phyloP scores from a whole-genome alignment of 2,888 invertebrate genomes.

The Caenorhabditis sp. region DNA sequence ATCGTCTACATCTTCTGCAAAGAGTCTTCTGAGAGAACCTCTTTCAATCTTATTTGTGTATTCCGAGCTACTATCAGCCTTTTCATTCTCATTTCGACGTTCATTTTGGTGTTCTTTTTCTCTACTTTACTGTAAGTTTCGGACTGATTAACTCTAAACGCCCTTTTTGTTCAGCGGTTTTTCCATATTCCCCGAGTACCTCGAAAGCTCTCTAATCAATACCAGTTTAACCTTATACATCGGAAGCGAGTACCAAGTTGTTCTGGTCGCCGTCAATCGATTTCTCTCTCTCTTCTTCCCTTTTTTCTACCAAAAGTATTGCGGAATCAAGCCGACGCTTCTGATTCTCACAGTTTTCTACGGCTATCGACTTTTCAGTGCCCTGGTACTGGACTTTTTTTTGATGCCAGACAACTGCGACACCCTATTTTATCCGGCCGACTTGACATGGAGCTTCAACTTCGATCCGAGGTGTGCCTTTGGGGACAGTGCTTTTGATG shows the following conservation, averaged over 20 bases:
- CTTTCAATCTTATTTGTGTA: slow-evolving; percentile 33
- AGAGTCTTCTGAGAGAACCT: slow-evolving; percentile 1
- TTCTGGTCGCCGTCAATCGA: slow-evolving; percentile 5
- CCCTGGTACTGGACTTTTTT: background rate
- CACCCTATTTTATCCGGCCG: background rate
- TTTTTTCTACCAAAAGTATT: background rate
- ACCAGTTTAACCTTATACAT: slow-evolving; percentile 6
- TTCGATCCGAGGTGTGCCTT: background rate
- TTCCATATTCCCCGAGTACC: background rate
- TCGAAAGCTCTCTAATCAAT: slow-evolving; percentile 1
- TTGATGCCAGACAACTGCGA: background rate
- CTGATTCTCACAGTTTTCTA: background rate
- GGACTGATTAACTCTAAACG: background rate
- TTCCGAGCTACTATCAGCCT: slow-evolving; percentile 5
- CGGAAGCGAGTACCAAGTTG: background rate
- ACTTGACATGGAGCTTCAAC: background rate
- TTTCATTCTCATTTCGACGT: background rate
- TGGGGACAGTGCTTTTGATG: background rate
- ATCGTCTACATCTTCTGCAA: slow-evolving; percentile 14
- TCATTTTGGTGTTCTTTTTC: background rate
- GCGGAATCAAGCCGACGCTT: background rate
- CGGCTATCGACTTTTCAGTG: background rate
- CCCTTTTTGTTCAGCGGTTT: background rate
- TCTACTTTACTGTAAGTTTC: background rate
- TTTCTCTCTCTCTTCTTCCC: slow-evolving; percentile 5